Base-by-base conservation (phyloP, 1,140 invertebrate genomes). In the Eriocheir sinensis region DNA sequence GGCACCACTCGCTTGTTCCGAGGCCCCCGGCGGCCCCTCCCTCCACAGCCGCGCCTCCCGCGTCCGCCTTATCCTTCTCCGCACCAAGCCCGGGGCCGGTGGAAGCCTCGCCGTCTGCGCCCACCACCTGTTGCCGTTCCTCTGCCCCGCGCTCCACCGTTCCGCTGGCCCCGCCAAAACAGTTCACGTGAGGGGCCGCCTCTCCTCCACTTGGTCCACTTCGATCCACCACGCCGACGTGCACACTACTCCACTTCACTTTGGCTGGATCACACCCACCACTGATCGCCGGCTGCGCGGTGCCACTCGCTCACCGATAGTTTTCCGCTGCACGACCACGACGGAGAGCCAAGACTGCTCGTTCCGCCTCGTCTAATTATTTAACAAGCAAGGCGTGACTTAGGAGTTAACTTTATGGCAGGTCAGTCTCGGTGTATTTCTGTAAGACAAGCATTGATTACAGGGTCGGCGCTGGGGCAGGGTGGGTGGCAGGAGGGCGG, bases 91-190 rank as follows among this genome's bases (percentile, higher is more conserved):
- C 80, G 89, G 34, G 32, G 79, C 9, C 85, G 40, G 38, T 91
- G 34, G 89, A 44, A 30, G 17, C 40, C 27, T 38, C 36, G 72
- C 79, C 36, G 30, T 38, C 34, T n/a, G 44, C 93, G 44, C 93
- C 93, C 93, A 72, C 53, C 86, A 41, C 44, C 21, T 89, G 86
- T 38, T 94, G 93, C 40, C 38, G 15, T 12, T 44, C 88, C 15
- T 89, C 93, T 53, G 30, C 86, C 27, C 93, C 88, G 38, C 53
- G 86, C 85, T 94, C 93, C 93, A 94, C 93, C 41, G 93, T 94
- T 94, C 36, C 93, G 80, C 72, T 92, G 91, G 91, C 91, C 80
- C 79, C 79, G 34, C 91, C 91, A 53, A 85, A 72, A 72, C 27
- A 72, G 60, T n/a, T n/a, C 21, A 72, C 27, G n/a, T 21, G 60